Conservation (phyloP, 2,797 vertebrate species). For the Pangasius mekongensis region DNA sequence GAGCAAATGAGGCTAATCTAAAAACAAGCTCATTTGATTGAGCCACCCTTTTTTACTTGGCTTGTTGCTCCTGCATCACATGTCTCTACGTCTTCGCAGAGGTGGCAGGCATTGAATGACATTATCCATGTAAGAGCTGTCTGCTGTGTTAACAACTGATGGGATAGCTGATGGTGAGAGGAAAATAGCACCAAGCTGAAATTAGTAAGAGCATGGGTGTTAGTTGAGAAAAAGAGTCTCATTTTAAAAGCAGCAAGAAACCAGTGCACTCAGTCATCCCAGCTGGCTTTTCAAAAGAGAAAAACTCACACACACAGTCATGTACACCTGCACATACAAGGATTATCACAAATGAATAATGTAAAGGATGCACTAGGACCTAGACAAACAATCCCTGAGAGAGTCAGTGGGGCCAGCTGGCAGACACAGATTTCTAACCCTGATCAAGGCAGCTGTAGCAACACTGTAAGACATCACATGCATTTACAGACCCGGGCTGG, state of each 20-base stretch:
- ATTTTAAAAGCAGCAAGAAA: constrained; percentile 44
- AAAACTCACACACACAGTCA: constrained; percentile 21
- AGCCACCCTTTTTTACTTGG: constrained; percentile 4
- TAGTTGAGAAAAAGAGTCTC: constrained; percentile 34
- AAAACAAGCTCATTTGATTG: constrained; percentile 40
- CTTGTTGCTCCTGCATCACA: constrained; percentile 29
- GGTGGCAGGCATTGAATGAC: constrained; percentile 39
- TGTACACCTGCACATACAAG: constrained; percentile 19
- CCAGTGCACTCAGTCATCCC: constrained; percentile 39
- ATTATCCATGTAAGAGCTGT: constrained; percentile 52
- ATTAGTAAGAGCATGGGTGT: constrained; percentile 37
- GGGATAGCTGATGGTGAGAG: constrained; percentile 43
- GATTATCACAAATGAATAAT: constrained; percentile 60
- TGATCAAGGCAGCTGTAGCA: constrained; percentile 53
- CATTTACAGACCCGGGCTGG: constrained; percentile 55
- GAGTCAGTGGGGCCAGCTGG: constrained; percentile 67
- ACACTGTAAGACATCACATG: constrained; percentile 65
- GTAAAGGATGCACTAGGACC: constrained; percentile 65
- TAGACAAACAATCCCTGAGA: constrained; percentile 65
- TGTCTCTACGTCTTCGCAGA: constrained; percentile 30
- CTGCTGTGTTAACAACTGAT: constrained; percentile 52
- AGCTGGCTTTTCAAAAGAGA: constrained; percentile 30
- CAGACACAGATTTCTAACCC: constrained; percentile 60
- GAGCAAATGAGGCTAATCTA: constrained; percentile 51
- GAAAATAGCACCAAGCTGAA: constrained; percentile 27